These are phyloP conservation scores for Suncus etruscus DNA, from an alignment of 2,113 vertebrate species.

Conservation along the genomic window DNA sequence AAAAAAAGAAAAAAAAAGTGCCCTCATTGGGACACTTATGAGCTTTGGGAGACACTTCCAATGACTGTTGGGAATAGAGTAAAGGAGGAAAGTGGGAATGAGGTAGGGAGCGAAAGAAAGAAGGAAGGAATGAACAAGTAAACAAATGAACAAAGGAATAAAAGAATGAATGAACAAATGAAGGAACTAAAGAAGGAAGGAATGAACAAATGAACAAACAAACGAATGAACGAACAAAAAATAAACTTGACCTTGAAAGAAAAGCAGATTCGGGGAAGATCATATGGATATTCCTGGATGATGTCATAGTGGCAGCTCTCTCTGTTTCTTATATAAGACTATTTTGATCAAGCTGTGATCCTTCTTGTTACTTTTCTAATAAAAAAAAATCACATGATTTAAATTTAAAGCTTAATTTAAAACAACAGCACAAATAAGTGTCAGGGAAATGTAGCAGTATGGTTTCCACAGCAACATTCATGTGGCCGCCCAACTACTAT, in stretches of 20 bases:
- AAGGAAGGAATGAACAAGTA: background rate
- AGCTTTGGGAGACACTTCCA: background rate
- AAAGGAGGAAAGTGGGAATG: background rate
- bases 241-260: background rate
- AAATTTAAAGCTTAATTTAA: conserved; percentile 51
- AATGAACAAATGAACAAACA: background rate
- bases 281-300: background rate
- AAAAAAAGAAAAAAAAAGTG: no score
- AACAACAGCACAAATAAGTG: conserved; percentile 47
- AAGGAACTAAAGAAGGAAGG: no score
- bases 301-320: background rate
- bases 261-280: background rate
- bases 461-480: conserved; percentile 77
- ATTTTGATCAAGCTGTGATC: background rate
- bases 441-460: conserved; percentile 62
- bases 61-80: background rate
- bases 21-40: background rate
- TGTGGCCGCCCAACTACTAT: conserved; percentile 20
- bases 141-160: background rate
- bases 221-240: background rate
- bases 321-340: background rate
- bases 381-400: conserved; percentile 35
- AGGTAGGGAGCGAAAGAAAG: no score
- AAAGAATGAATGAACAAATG: background rate
- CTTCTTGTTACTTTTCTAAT: conserved; percentile 43